Base-by-base conservation (phyloP, 2,113 vertebrate species). In the Cebidichthys violaceus region DNA sequence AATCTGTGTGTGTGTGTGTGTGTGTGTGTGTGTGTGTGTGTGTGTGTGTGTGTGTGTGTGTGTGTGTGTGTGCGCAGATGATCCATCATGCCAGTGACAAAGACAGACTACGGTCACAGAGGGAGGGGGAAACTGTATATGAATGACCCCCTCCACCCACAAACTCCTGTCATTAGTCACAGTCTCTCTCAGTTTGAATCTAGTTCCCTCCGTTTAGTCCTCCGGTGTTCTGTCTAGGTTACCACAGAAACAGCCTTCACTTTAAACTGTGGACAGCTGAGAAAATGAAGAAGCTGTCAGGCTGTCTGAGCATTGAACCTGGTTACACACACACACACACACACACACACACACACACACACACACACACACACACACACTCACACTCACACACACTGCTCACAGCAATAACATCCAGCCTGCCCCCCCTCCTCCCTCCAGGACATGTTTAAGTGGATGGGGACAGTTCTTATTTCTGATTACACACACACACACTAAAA, bases 121-220 rank as follows among this genome's bases (percentile, higher is more conserved):
- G 81, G 88, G 89, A 88, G 87, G 89, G 75, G 90, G 90, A 88
- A 92, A 90, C 92, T 87, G 88, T 92, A 93, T 88, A 89, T 86
- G 90, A 87, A 89, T 72, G 86, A 88, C 85, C 86, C 86, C 89
- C 86, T 82, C 88, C 75, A 76, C 64, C 83, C 84, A 75, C 89
- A 76, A 87, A 86, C 87, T 62, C 69, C 24, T 59, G 84, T 43
- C 84, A 89, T 89, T 90, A 89, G 79, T 90, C 90, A 90, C 88
- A 82, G 89, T 83, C 62, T 65, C 67, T 64, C 72, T 67, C 57
- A 27, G 52, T 55, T 79, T 60, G 67, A 59, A 43, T 77, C 64
- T 0, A 7, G 72, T 69, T 83, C 81, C 72, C 50, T 72, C 61
- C 22, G 17, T 85, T 66, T 14, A 43, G 65, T 79, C 57, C 45